Evolutionary conservation across 1,140 invertebrate genomes (phyloP).

Genomic region (Harlomillsia oculata): DNA sequence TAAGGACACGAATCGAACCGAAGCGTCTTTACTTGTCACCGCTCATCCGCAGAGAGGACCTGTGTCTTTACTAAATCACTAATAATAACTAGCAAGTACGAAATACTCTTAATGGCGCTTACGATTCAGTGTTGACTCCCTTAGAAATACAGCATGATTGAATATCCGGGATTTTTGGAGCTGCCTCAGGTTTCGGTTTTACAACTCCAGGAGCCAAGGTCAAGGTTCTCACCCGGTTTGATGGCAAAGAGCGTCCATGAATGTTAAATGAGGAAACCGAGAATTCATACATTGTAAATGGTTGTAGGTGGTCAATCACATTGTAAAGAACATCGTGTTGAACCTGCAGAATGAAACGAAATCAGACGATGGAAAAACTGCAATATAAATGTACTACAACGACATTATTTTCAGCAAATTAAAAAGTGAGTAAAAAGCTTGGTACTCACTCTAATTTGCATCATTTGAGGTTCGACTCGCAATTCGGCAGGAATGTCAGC

Average conservation of each 20-base stretch:
- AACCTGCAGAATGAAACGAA: slow-evolving; percentile 41
- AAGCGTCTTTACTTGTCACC: too few species aligned
- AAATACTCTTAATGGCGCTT: slow-evolving; percentile 34
- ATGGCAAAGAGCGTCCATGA: slow-evolving; percentile 62
- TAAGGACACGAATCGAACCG: too few species aligned
- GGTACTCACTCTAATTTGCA: slow-evolving; percentile 25
- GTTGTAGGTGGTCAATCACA: slow-evolving; percentile 50
- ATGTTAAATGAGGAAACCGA: slow-evolving; percentile 59
- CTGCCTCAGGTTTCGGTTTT: slow-evolving; percentile 45
- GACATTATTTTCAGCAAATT: too few species aligned
- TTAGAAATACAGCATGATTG: slow-evolving; percentile 57
- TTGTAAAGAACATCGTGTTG: slow-evolving; percentile 48
- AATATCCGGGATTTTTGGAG: slow-evolving; percentile 59
- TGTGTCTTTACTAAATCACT: too few species aligned
- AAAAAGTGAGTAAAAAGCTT: too few species aligned
- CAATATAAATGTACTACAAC: neutral
- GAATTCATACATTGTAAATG: slow-evolving; percentile 73
- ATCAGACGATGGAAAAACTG: neutral
- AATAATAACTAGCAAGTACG: too few species aligned
- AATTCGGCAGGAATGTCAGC: slow-evolving; percentile 12
- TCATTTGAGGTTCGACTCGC: slow-evolving; percentile 29
- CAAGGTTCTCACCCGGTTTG: slow-evolving; percentile 55
- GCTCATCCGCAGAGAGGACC: too few species aligned
- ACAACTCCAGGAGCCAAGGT: slow-evolving; percentile 53
- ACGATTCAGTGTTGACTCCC: slow-evolving; percentile 58